phyloP scores from a whole-genome alignment of 2,888 invertebrate genomes.

The Melinaea marsaeus region DNA sequence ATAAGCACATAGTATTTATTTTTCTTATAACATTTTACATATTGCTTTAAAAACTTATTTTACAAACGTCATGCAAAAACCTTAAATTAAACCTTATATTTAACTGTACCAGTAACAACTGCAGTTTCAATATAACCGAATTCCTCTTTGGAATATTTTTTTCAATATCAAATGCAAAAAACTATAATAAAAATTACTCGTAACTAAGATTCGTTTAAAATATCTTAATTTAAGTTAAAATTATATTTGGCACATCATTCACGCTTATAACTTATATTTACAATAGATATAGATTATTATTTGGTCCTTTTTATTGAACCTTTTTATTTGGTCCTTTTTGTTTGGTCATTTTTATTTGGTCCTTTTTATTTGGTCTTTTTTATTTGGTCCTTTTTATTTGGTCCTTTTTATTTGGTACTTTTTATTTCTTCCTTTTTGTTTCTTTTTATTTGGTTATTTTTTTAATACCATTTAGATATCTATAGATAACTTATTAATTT shows the following conservation, averaged over 20 bases:
- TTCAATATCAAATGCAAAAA: conserved; percentile 1
- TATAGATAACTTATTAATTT: neutral
- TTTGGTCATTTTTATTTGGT: neutral
- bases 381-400: conserved; percentile 7
- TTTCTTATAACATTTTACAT: conserved; percentile 34
- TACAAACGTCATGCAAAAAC: conserved; percentile 24
- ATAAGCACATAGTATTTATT: conserved; percentile 65
- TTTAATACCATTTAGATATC: neutral
- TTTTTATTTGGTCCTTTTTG: no score
- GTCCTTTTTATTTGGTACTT: neutral
- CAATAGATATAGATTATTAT: conserved; percentile 25
- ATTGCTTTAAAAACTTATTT: conserved; percentile 45
- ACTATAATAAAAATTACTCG: neutral
- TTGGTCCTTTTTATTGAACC: neutral
- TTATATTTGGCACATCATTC: conserved; percentile 55
- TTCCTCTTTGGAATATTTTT: neutral
- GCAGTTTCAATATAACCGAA: conserved; percentile 11
- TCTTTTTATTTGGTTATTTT: neutral
- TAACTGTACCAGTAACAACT: conserved; percentile 13
- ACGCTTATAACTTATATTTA: conserved; percentile 42
- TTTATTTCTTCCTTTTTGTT: neutral
- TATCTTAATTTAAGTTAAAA: conserved; percentile 13
- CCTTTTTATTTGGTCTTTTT: no score
- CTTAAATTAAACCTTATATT: conserved; percentile 16
- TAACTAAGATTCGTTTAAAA: neutral